These are phyloP conservation scores for Chiloscyllium punctatum DNA, from an alignment of 2,797 vertebrate genomes.

Conservation along the genomic window DNA sequence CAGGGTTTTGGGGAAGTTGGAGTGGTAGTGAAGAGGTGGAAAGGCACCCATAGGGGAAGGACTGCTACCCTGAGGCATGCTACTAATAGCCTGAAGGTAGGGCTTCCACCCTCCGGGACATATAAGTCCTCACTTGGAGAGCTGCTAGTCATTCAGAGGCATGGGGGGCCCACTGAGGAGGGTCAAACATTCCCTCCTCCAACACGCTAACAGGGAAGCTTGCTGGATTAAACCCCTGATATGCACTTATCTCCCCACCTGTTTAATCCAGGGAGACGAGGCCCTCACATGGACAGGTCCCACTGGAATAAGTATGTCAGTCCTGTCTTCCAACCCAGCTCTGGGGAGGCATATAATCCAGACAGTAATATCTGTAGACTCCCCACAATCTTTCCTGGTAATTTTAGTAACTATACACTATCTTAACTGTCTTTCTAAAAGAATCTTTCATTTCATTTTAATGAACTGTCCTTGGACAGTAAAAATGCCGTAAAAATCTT, in stretches of 20 bases:
- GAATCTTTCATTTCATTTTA: background rate
- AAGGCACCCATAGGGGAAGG: too few species aligned
- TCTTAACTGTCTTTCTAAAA: background rate
- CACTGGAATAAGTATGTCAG: background rate
- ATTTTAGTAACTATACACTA: background rate
- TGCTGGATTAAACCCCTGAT: background rate
- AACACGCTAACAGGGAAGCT: background rate
- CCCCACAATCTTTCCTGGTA: background rate
- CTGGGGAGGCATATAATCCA: background rate
- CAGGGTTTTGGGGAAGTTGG: too few species aligned
- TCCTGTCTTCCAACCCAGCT: background rate
- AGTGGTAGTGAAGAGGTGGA: too few species aligned
- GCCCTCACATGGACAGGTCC: background rate
- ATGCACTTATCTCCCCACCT: background rate
- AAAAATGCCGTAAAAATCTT: background rate
- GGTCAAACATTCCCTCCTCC: too few species aligned
- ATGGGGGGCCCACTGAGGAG: too few species aligned
- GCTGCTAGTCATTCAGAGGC: background rate
- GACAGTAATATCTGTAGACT: background rate
- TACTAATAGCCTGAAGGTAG: background rate
- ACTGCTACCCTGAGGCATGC: too few species aligned
- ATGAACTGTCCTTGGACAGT: background rate
- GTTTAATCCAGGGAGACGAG: background rate
- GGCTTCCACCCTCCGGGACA: background rate
- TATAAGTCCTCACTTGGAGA: background rate